Evolutionary conservation across 64 coral and sea anemone genomes (phyloP).

Genomic region (Dendrophyllia cribrosa): DNA sequence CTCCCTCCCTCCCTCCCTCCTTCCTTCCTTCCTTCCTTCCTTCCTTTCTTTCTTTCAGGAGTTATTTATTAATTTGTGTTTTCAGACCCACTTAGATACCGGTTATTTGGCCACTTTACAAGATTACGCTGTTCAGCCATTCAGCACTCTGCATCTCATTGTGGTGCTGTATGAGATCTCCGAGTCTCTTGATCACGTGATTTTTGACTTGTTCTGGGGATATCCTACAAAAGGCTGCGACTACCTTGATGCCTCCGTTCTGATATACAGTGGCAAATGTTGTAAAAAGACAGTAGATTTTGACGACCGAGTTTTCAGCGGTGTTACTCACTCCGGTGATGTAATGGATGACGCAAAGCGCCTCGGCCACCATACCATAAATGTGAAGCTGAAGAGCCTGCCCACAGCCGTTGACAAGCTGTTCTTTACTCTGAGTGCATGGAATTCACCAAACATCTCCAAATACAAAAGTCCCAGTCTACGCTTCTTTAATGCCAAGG

Average conservation of each 20-base stretch:
- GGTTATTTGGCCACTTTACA: slow-evolving; percentile 52
- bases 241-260: slow-evolving; percentile 93
- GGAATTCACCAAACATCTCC: slow-evolving; percentile 93
- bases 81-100: slow-evolving; percentile 39
- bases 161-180: slow-evolving; percentile 92
- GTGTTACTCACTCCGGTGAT: slow-evolving; percentile 89
- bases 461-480: slow-evolving; percentile 92
- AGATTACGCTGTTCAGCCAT: slow-evolving; percentile 78
- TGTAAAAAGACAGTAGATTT: slow-evolving; percentile 77
- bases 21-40: too few species aligned
- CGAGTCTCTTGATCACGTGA: slow-evolving; percentile 79
- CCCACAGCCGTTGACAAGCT: slow-evolving; percentile 77
- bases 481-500: slow-evolving; percentile 80
- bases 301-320: background rate
- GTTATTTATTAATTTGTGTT: too few species aligned
- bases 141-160: slow-evolving; percentile 80
- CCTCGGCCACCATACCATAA: slow-evolving; percentile 90
- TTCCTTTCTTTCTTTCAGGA: too few species aligned
- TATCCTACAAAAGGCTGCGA: slow-evolving; percentile 64
- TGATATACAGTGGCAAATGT: slow-evolving; percentile 79
- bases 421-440: slow-evolving; percentile 96
- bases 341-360: slow-evolving; percentile 68
- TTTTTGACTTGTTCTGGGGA: slow-evolving; percentile 96
- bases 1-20: too few species aligned
- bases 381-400: slow-evolving; percentile 77